Percentiles rank a stretch among this genome's conserved stretches.
Conservation (phyloP, 2,888 invertebrate genomes). For the Amiota minor region DNA sequence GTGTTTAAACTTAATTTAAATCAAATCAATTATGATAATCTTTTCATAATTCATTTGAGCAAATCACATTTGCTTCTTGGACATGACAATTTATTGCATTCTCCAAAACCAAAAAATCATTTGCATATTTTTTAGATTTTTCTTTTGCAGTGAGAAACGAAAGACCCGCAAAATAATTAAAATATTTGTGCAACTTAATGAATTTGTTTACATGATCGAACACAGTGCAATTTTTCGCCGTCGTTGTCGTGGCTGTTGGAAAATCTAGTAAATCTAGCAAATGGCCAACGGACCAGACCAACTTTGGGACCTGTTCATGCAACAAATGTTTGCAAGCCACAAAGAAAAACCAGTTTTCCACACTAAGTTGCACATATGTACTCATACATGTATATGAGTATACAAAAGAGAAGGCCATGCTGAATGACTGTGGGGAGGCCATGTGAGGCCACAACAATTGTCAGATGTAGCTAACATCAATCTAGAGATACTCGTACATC, state of each 20-base stretch:
- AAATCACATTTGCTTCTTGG: no score
- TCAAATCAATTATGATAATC: no score
- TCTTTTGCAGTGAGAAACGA: background rate
- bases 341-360: constrained; percentile 22
- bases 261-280: constrained; percentile 55
- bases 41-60: no score
- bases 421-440: constrained; percentile 54
- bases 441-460: constrained; percentile 60
- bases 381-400: background rate
- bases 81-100: no score
- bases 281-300: constrained; percentile 53
- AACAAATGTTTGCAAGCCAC: constrained; percentile 49
- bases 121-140: constrained; percentile 37
- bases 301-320: constrained; percentile 38
- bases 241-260: constrained; percentile 47
- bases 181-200: constrained; percentile 63
- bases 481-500: constrained; percentile 39
- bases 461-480: constrained; percentile 65
- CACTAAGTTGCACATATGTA: background rate
- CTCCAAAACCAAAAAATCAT: background rate
- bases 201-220: constrained; percentile 65
- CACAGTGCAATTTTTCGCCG: constrained; percentile 34
- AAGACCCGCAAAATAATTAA: constrained; percentile 54
- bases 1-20: no score
- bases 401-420: constrained; percentile 50